A percentile compares a stretch with the other conserved stretches of the same genome.
phyloP scores from a whole-genome alignment of 2,888 invertebrate genomes.

The Hybos culiciformis region DNA sequence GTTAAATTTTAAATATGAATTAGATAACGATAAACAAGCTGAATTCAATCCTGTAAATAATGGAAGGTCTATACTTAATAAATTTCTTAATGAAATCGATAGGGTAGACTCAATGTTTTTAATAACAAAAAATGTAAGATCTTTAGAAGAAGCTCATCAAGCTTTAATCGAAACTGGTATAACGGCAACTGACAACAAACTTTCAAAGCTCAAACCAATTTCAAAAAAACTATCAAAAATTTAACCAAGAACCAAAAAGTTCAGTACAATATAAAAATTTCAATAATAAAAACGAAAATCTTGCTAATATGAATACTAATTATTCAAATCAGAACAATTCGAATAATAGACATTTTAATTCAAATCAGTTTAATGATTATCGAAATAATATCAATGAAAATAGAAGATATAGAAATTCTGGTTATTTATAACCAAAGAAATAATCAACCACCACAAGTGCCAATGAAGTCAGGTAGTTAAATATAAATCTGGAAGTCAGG shows the following conservation, averaged over 20 bases:
- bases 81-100: neutral
- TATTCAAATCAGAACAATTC: neutral
- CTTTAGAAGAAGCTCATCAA: neutral
- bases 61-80: slow-evolving; percentile 1
- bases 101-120: slow-evolving; percentile 1
- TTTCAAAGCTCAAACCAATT: neutral
- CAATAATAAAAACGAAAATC: too few species aligned
- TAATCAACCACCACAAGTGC: neutral
- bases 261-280: too few species aligned
- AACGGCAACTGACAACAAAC: neutral
- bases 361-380: too few species aligned
- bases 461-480: neutral
- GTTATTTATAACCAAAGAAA: too few species aligned
- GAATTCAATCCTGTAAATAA: slow-evolving; percentile 1
- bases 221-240: neutral
- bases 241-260: too few species aligned
- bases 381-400: too few species aligned
- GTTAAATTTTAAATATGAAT: slow-evolving; percentile 3
- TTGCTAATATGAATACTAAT: too few species aligned
- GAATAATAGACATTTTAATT: neutral
- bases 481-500: neutral
- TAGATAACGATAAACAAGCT: neutral
- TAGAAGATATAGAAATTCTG: neutral
- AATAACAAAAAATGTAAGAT: neutral
- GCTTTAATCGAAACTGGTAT: neutral